Base-by-base conservation (phyloP, 2,113 vertebrate genomes). In the Phaetusa simplex region DNA sequence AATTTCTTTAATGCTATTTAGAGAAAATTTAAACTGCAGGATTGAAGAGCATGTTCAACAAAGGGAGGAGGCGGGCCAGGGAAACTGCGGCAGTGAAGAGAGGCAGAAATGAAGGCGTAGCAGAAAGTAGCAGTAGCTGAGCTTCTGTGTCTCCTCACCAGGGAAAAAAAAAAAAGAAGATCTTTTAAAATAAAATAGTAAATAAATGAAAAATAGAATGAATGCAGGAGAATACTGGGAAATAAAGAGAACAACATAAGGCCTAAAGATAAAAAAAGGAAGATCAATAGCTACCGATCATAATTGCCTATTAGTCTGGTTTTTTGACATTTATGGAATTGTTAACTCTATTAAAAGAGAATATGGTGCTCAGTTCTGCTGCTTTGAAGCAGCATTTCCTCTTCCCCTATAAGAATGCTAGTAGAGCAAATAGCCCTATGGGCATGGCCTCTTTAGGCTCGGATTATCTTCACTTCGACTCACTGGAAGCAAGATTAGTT, bases 331-430 rank as follows among this genome's bases (percentile, higher is more conserved):
- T 69, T 95, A 56, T 92, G n/a, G 53, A 92, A 71, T 40, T 64
- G 38, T 82, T 91, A 70, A 19, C 27, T 72, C 21, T 66, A 24
- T 34, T 61, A 71, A 61, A 86, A 86, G 52, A 78, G n/a, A 81
- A 30, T 17, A 22, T 15, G 21, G 36, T 81, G 36, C 47, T 91
- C 85, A 71, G 14, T 67, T 95, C 81, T 86, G 61, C 64, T 69
- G 49, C 82, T 86, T 81, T 92, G 64, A 92, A 92, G 61, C 55
- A 93, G 50, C 29, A 86, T 91, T 94, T 95, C 70, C 67, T 92
- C 61, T 86, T 90, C 30, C 27, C 18, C 21, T 83, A 17, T 71
- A 71, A 18, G 82, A 86, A 79, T 82, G 32, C 38, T 93, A 38
- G 14, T 12, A 71, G 20, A 94, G 74, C 88, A 91, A 92, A 65